phyloP scores from a whole-genome alignment of 2,888 invertebrate genomes.

The Patella depressa region DNA sequence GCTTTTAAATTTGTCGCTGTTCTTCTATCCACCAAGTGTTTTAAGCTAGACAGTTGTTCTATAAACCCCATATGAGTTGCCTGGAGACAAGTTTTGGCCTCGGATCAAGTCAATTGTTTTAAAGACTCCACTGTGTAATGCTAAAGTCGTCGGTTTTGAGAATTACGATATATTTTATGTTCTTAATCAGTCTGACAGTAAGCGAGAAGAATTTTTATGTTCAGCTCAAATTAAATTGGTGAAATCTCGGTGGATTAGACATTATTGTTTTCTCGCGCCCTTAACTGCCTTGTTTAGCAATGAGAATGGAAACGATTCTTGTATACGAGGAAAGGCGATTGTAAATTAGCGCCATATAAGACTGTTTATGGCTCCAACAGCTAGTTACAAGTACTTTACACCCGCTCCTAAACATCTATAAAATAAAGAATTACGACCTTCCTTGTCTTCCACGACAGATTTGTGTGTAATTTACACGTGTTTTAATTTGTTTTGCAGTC shows the following conservation, averaged over 20 bases:
- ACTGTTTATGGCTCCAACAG: slow-evolving; percentile 24
- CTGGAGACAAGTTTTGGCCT: too few relatives aligned
- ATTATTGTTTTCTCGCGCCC: slow-evolving; percentile 24
- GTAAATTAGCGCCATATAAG: slow-evolving; percentile 30
- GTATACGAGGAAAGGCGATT: slow-evolving; percentile 27
- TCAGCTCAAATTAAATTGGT: slow-evolving; percentile 26
- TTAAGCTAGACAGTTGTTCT: too few relatives aligned
- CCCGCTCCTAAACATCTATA: neutral
- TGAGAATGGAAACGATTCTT: slow-evolving; percentile 31
- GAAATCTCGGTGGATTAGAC: slow-evolving; percentile 21
- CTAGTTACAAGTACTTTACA: neutral
- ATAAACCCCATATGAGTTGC: too few relatives aligned
- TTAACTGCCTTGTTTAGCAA: slow-evolving; percentile 30
- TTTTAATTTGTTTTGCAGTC: slow-evolving; percentile 45
- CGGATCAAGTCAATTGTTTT: too few relatives aligned
- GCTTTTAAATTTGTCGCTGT: too few relatives aligned
- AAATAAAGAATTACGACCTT: slow-evolving; percentile 40
- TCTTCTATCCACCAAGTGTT: too few relatives aligned
- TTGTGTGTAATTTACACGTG: slow-evolving; percentile 41
- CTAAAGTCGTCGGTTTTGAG: too few relatives aligned
- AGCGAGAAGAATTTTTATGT: slow-evolving; percentile 8
- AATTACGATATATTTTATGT: too few relatives aligned
- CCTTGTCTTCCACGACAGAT: slow-evolving; percentile 31
- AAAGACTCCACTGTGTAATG: too few relatives aligned
- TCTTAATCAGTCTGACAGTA: too few relatives aligned